phyloP scores from a whole-genome alignment of 2,797 vertebrate genomes.

The Cryptoprocta ferox region DNA sequence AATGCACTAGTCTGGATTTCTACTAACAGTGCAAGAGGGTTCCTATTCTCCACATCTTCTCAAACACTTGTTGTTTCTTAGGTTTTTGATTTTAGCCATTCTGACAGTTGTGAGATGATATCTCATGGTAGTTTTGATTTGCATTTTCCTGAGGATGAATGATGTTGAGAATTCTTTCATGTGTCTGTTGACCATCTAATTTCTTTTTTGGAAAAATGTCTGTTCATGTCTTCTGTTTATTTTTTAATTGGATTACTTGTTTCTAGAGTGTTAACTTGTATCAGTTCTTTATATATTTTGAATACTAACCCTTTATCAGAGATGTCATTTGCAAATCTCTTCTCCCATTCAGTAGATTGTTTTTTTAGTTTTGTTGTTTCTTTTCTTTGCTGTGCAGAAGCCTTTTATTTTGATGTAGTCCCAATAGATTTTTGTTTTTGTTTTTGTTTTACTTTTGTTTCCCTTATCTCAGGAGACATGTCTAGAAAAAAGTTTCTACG shows the following conservation, averaged over 20 bases:
- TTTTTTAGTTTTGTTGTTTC: background rate
- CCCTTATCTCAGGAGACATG: background rate
- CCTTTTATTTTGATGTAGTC: background rate
- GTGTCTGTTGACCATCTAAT: background rate
- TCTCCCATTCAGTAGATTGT: background rate
- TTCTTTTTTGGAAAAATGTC: background rate
- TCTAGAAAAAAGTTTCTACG: background rate
- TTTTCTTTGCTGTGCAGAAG: background rate
- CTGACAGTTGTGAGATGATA: background rate
- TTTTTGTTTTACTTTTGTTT: background rate
- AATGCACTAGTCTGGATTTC: background rate
- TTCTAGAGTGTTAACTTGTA: background rate
- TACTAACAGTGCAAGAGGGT: background rate
- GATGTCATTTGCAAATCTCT: background rate
- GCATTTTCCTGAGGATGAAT: background rate
- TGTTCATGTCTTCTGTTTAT: background rate
- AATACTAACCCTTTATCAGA: background rate
- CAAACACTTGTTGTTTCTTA: background rate
- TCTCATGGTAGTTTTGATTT: background rate
- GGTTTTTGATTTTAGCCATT: background rate
- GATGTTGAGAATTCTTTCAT: background rate
- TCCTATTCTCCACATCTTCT: background rate
- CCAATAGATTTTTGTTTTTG: background rate
- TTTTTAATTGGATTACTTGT: background rate
- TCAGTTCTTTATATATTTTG: background rate